Base-by-base conservation (phyloP, 2,888 invertebrate genomes). In the Nyleta sp. region DNA sequence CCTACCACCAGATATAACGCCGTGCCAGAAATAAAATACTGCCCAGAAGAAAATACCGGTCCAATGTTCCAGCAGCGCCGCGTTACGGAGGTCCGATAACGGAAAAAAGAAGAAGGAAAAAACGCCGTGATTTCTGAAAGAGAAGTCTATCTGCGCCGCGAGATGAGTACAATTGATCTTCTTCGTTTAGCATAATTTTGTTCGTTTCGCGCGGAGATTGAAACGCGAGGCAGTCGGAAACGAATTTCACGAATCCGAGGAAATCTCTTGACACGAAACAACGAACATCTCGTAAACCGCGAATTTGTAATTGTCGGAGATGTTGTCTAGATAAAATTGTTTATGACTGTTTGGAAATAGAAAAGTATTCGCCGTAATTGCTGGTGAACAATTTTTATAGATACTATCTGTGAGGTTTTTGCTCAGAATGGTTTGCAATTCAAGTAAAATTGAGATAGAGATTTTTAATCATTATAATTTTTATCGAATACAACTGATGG, bases 31-130 rank as follows among this genome's bases (percentile, higher is more conserved):
- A 83, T 85, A 82, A 85, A 85, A 85, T 82, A 83, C 81, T 82
- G 82, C 80, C 60, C 81, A 73, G 82, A 85, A 85, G 84, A 85
- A 84, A 84, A 86, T 85, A 87, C 87, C 86, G 84, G 86, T 85
- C 84, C 83, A 77, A 81, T 78, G 83, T 81, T 81, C 67, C 83
- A 85, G 79, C 83, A 85, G 84, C 83, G 85, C 81, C 81, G 82
- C 79, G 82, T 80, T 55, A 60, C 44, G 65, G 73, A 78, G 76
- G 44, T 75, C 65, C 53, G 62, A 42, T 35, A 72, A 62, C 67
- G 72, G 44, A 70, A 74, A 75, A 60, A 57, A 35, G 2, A 3
- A 35, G 2, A 3, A n/a, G 35, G 2, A 2, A 55, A 55, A 55
- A 38, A 35, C 50, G 2, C 11, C 35, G 11, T 7, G 35, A 67